These are phyloP conservation scores for Sparus aurata DNA, from an alignment of 2,797 vertebrate genomes.

Conservation along the genomic window DNA sequence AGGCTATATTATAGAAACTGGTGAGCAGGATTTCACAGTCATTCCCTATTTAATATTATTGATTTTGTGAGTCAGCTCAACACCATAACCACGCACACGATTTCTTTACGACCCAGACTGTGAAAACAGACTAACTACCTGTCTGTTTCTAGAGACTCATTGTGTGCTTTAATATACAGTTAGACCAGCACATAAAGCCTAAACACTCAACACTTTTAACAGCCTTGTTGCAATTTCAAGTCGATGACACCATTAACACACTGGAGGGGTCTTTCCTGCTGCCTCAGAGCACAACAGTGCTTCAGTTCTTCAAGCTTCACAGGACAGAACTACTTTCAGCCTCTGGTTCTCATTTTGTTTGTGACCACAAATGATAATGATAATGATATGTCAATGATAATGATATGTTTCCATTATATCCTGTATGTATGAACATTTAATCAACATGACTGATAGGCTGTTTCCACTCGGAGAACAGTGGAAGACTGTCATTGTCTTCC, in stretches of 20 bases:
- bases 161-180: constrained; percentile 31
- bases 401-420: not conserved
- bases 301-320: constrained; percentile 27
- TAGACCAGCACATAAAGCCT: constrained; percentile 21
- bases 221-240: constrained; percentile 29
- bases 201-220: constrained; percentile 49
- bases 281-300: constrained; percentile 2
- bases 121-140: constrained; percentile 44
- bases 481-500: too few species aligned
- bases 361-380: not conserved
- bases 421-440: too few species aligned
- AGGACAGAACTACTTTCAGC: not conserved
- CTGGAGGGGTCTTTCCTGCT: not conserved
- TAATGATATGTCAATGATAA: not conserved
- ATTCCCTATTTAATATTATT: constrained; percentile 32
- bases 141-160: constrained; percentile 33
- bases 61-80: constrained; percentile 55
- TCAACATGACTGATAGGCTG: too few species aligned
- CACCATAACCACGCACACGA: constrained; percentile 4
- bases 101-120: constrained; percentile 49
- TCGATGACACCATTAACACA: constrained; percentile 8
- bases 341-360: not conserved
- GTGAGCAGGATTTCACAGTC: constrained; percentile 20
- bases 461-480: too few species aligned
- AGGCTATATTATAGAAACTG: constrained; percentile 4